phyloP scores from a whole-genome alignment of 2,888 invertebrate species.

The Andricus quercusramuli region DNA sequence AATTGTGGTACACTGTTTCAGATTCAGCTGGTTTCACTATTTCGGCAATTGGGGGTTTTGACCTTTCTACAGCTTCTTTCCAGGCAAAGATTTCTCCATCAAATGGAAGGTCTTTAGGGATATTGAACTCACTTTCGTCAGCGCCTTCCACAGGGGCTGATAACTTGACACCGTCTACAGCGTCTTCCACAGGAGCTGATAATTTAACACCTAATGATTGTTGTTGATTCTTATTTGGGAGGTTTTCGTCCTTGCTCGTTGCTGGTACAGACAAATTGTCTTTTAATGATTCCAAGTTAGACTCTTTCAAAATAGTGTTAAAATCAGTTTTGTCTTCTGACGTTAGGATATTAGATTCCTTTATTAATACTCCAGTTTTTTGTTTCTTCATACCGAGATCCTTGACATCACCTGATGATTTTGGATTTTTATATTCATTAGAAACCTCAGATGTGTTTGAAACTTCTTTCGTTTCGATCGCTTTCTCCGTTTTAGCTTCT shows the following conservation, averaged over 20 bases:
- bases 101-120: slow-evolving; percentile 46
- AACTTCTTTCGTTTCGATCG: not conserved
- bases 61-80: slow-evolving; percentile 58
- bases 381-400: not conserved
- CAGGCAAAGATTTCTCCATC: slow-evolving; percentile 64
- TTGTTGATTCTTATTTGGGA: slow-evolving; percentile 50
- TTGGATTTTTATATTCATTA: slow-evolving; percentile 35
- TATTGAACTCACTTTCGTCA: slow-evolving; percentile 13
- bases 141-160: not conserved
- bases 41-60: slow-evolving; percentile 49
- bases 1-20: not conserved
- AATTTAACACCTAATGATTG: not conserved
- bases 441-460: not conserved
- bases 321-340: not conserved
- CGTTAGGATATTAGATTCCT: not conserved
- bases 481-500: not conserved
- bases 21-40: not conserved
- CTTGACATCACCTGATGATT: slow-evolving; percentile 19
- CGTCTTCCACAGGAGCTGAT: not conserved
- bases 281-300: not conserved
- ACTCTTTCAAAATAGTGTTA: not conserved
- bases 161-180: not conserved
- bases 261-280: not conserved
- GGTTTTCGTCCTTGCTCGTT: not conserved
- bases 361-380: not conserved